Evolutionary conservation across 2,888 invertebrate genomes (phyloP).

Genomic region (Chaetoderma sp.): DNA sequence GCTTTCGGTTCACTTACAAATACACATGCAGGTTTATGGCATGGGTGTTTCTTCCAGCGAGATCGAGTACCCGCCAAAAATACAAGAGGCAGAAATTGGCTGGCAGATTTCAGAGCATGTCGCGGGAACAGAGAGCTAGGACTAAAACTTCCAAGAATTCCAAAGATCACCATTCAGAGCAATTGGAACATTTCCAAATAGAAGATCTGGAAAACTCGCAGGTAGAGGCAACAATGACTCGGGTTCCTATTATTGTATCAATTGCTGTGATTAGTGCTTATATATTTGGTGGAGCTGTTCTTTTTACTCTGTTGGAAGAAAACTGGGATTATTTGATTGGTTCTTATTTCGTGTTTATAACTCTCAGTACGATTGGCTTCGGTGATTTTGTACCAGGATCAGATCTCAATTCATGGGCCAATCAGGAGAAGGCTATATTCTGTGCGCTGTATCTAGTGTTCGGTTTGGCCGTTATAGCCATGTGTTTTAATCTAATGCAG

Average conservation of each 20-base stretch:
- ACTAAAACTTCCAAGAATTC: slow-evolving; percentile 9
- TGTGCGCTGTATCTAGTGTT: slow-evolving; percentile 68
- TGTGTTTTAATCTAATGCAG: slow-evolving; percentile 71
- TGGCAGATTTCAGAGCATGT: slow-evolving; percentile 3
- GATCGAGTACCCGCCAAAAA: neutral
- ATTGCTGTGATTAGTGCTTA: slow-evolving; percentile 89
- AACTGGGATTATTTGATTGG: slow-evolving; percentile 93
- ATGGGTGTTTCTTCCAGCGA: neutral
- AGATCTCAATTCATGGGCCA: slow-evolving; percentile 48
- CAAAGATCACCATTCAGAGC: neutral
- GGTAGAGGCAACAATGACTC: slow-evolving; percentile 45
- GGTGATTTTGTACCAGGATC: slow-evolving; percentile 70
- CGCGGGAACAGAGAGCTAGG: slow-evolving; percentile 8
- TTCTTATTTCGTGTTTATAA: slow-evolving; percentile 71
- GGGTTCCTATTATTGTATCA: slow-evolving; percentile 89
- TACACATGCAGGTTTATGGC: slow-evolving; percentile 1
- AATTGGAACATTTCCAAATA: neutral
- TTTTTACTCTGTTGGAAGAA: slow-evolving; percentile 90
- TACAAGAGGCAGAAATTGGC: slow-evolving; percentile 1
- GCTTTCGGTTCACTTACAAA: slow-evolving; percentile 47
- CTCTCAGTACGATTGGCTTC: slow-evolving; percentile 70
- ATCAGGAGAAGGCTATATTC: slow-evolving; percentile 60
- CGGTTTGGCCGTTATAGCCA: slow-evolving; percentile 70
- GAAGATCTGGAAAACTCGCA: slow-evolving; percentile 23
- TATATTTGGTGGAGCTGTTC: slow-evolving; percentile 90